These are phyloP conservation scores for Sinosuthora webbiana DNA, from an alignment of 2,113 vertebrate species.

Conservation along the genomic window DNA sequence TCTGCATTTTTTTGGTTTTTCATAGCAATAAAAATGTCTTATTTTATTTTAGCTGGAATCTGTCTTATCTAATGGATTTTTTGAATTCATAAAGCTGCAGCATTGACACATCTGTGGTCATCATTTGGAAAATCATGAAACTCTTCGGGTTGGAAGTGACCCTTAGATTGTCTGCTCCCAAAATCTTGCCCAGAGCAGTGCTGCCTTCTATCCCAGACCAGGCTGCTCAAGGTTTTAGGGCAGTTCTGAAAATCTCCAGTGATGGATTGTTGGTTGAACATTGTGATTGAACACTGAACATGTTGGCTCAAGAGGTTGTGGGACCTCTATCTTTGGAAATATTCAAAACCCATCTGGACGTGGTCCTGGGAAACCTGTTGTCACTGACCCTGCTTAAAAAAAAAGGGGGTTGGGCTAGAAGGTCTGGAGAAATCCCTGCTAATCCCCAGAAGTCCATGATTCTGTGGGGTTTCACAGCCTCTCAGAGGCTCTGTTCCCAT, in stretches of 20 bases:
- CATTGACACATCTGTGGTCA: background rate
- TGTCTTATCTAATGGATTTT: background rate
- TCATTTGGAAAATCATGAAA: background rate
- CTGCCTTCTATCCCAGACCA: background rate
- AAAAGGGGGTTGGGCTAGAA: background rate
- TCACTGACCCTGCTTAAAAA: background rate
- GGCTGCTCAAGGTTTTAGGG: background rate
- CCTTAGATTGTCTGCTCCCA: background rate
- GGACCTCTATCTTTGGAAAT: background rate
- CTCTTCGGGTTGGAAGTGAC: background rate
- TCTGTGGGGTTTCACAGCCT: background rate
- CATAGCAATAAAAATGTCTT: background rate
- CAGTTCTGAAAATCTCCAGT: background rate
- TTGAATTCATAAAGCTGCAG: background rate
- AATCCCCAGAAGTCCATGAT: background rate
- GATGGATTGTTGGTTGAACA: background rate
- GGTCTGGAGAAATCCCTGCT: background rate
- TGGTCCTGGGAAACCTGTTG: background rate
- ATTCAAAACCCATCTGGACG: background rate
- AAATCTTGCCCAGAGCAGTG: background rate
- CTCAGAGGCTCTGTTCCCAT: background rate
- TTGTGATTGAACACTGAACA: background rate
- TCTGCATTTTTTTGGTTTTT: background rate
- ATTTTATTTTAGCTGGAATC: background rate
- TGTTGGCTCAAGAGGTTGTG: background rate